phyloP scores from a whole-genome alignment of 53 echinoderm and acorn worm species.

The Luidia sarsii region DNA sequence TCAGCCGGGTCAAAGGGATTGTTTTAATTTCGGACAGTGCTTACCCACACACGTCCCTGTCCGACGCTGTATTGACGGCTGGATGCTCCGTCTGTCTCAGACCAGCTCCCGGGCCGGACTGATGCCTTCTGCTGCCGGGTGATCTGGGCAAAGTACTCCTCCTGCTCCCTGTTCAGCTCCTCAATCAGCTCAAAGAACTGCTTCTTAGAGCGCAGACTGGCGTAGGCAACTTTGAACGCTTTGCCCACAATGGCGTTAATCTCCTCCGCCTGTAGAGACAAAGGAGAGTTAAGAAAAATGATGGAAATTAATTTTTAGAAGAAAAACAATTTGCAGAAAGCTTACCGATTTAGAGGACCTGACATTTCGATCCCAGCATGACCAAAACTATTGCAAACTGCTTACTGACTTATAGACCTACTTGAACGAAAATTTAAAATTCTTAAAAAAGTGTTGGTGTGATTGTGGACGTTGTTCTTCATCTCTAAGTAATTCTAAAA shows the following conservation, averaged over 20 bases:
- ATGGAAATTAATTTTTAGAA: not conserved
- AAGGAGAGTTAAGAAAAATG: not conserved
- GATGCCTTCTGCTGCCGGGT: slow-evolving; percentile 59
- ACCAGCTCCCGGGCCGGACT: slow-evolving; percentile 18
- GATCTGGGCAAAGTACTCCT: slow-evolving; percentile 86
- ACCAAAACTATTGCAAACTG: no score
- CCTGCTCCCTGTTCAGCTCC: slow-evolving; percentile 90
- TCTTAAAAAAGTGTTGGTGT: no score
- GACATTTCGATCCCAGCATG: no score
- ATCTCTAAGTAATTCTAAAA: no score
- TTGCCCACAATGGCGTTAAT: slow-evolving; percentile 95
- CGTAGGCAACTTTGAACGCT: slow-evolving; percentile 98
- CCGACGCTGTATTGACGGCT: slow-evolving; percentile 78
- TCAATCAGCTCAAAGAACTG: slow-evolving; percentile 90
- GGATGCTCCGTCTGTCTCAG: slow-evolving; percentile 37
- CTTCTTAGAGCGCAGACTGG: slow-evolving; percentile 92
- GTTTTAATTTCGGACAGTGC: no score
- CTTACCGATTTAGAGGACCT: no score
- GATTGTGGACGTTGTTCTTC: no score
- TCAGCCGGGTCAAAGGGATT: no score
- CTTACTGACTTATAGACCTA: no score
- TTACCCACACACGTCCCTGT: slow-evolving; percentile 68
- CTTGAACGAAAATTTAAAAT: no score
- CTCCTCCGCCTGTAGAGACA: slow-evolving; percentile 79
- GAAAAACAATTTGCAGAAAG: no score